Conservation (phyloP, 2,113 vertebrate genomes). For the Mormyrus iriodes region DNA sequence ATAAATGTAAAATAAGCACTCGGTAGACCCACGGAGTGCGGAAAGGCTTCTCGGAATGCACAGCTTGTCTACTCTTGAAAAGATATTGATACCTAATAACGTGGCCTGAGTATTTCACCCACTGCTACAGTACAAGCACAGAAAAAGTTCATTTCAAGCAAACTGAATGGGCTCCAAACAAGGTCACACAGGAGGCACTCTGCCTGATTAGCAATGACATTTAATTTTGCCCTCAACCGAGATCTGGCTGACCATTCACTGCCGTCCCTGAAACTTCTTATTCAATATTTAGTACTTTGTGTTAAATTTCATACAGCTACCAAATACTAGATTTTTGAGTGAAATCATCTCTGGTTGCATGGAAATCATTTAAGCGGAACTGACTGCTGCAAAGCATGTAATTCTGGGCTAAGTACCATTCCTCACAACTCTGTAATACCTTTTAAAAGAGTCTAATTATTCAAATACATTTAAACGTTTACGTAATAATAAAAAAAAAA, state of each 20-base stretch:
- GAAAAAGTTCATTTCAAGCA: not conserved
- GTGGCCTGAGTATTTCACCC: not conserved
- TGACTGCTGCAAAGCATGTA: not conserved
- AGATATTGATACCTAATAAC: not conserved
- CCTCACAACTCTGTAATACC: not conserved
- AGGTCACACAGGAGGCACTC: not conserved
- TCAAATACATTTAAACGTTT: too few relatives aligned
- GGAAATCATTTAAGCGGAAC: not conserved
- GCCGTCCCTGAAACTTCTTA: not conserved
- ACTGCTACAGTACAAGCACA: not conserved
- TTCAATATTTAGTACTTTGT: not conserved
- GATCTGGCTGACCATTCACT: not conserved
- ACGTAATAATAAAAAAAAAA: too few relatives aligned
- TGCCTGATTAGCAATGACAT: not conserved
- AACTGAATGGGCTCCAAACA: not conserved
- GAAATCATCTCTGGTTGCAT: not conserved
- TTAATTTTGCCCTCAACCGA: not conserved
- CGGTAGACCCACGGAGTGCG: not conserved
- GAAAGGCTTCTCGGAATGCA: not conserved
- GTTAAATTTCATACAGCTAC: not conserved
- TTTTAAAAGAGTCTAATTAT: too few relatives aligned
- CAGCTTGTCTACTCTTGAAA: not conserved
- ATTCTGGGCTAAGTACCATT: not conserved
- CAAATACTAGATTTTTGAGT: not conserved
- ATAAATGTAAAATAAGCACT: not conserved